Percentiles rank a stretch among this genome's conserved stretches.
These are phyloP conservation scores for Champsocephalus gunnari DNA, from an alignment of 2,797 vertebrate genomes.

Conservation along the genomic window DNA sequence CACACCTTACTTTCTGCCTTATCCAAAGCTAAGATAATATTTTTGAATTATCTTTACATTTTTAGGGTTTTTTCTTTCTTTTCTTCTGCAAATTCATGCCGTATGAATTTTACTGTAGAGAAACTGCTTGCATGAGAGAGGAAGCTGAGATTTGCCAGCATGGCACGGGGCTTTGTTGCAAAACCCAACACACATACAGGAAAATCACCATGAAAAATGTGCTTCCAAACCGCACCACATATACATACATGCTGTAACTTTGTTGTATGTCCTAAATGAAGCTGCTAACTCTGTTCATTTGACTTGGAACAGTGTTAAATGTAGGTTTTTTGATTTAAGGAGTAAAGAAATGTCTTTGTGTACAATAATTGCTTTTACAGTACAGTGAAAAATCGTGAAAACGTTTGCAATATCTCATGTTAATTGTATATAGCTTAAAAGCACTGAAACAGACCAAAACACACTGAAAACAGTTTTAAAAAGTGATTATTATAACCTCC, in stretches of 20 bases:
- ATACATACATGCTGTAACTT: not conserved
- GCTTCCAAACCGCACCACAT: not conserved
- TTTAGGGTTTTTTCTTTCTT: not conserved
- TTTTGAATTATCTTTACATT: not conserved
- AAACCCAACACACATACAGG: not conserved
- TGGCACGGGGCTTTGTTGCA: slow-evolving; percentile 41
- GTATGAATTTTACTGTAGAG: not conserved
- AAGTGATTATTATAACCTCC: no score
- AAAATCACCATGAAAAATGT: not conserved
- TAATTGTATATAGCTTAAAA: no score
- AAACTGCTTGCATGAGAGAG: slow-evolving; percentile 32
- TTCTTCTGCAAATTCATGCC: slow-evolving; percentile 33
- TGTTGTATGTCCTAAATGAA: not conserved
- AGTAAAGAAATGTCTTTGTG: no score
- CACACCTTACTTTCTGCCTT: not conserved
- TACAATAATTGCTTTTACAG: no score
- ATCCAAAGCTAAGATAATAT: not conserved
- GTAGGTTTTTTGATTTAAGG: no score
- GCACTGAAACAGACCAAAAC: no score
- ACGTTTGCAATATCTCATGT: no score
- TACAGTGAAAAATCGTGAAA: no score
- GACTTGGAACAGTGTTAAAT: not conserved
- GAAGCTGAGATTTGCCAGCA: slow-evolving; percentile 31
- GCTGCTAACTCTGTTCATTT: not conserved
- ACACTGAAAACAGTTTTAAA: no score